phyloP scores from a whole-genome alignment of 2,113 vertebrate genomes.

The Ptilonorhynchus violaceus region DNA sequence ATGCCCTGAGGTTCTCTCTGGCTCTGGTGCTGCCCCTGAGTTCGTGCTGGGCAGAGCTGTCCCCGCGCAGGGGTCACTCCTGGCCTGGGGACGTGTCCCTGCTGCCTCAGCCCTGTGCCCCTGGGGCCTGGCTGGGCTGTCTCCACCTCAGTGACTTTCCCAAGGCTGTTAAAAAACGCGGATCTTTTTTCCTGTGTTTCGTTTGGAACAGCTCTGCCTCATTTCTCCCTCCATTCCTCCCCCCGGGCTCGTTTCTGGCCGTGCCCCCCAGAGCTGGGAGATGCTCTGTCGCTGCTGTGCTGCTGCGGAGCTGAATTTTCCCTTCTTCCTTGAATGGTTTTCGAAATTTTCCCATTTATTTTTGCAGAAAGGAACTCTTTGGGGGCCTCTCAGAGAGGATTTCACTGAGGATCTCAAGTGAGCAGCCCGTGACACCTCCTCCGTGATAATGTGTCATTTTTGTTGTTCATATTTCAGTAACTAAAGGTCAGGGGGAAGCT shows the following conservation, averaged over 20 bases:
- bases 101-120: background rate
- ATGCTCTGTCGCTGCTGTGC: background rate
- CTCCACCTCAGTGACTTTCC: background rate
- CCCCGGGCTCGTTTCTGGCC: background rate
- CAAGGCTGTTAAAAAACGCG: background rate
- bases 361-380: background rate
- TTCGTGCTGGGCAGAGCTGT: background rate
- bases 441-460: background rate
- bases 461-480: background rate
- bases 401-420: background rate
- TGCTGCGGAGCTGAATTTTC: background rate
- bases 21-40: background rate
- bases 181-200: background rate
- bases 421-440: background rate
- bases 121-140: rapidly evolving
- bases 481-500: constrained; percentile 9
- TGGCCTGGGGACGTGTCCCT: background rate
- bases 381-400: background rate
- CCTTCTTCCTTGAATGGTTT: background rate
- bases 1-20: background rate
- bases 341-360: background rate
- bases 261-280: background rate
- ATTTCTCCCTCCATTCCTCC: background rate
- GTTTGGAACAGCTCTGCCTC: background rate
- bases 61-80: rapidly evolving